phyloP scores from a whole-genome alignment of 2,797 vertebrate genomes.

The Okamejei kenojei region DNA sequence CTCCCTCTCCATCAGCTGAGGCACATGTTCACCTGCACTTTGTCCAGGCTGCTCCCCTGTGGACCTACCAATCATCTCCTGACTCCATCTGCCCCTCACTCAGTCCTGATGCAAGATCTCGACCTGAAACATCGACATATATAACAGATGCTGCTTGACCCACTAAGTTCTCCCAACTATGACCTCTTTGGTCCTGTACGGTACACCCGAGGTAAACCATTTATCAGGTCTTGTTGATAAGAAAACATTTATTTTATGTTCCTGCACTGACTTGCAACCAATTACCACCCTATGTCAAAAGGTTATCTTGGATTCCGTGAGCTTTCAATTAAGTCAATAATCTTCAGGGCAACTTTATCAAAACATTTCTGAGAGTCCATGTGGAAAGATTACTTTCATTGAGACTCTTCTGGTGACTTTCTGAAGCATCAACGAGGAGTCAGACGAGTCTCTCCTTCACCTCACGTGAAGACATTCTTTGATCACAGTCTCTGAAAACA shows the following conservation, averaged over 20 bases:
- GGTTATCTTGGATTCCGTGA: not conserved
- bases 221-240: not conserved
- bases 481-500: conserved; percentile 1
- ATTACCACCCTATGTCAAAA: not conserved
- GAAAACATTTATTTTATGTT: not conserved
- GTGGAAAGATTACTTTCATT: not conserved
- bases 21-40: too few relatives aligned
- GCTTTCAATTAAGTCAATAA: not conserved
- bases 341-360: too few relatives aligned
- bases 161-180: too few relatives aligned
- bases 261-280: not conserved
- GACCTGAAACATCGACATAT: too few relatives aligned
- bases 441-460: not conserved
- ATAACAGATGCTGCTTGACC: too few relatives aligned
- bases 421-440: not conserved
- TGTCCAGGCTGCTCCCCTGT: not conserved
- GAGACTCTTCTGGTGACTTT: too few relatives aligned
- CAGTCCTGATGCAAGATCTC: too few relatives aligned
- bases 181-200: not conserved
- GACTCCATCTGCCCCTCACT: not conserved
- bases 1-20: too few relatives aligned
- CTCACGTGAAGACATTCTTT: not conserved
- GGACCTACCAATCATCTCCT: not conserved
- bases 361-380: not conserved
- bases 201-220: not conserved